Percentiles rank a stretch among this genome's conserved stretches.
Conservation (phyloP, 2,113 vertebrate species). For the Eira barbara region DNA sequence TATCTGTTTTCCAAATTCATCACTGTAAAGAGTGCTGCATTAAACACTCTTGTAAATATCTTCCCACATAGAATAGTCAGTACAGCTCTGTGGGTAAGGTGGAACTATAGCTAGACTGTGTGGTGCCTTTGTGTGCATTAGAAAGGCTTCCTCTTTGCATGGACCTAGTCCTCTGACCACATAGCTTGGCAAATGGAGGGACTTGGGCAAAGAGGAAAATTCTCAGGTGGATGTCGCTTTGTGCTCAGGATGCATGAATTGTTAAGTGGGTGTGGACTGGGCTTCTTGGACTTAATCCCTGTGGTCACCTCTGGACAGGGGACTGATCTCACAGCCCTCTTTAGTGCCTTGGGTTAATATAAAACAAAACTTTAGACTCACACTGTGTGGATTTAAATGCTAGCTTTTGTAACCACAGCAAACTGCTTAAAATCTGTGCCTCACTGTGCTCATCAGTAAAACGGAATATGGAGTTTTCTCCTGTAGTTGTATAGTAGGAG, state of each 20-base stretch:
- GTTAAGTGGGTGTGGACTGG: background rate
- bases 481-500: background rate
- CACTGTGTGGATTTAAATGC: background rate
- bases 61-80: background rate
- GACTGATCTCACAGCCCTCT: background rate
- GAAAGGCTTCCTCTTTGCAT: background rate
- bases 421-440: background rate
- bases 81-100: background rate
- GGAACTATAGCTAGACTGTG: background rate
- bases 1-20: background rate
- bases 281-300: background rate
- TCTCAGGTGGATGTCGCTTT: background rate
- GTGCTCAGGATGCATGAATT: background rate
- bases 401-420: background rate
- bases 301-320: background rate
- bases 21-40: background rate
- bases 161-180: background rate
- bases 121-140: background rate
- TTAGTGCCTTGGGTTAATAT: background rate
- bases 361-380: background rate
- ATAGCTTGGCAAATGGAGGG: background rate
- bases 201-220: background rate
- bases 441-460: constrained; percentile 22
- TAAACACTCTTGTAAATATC: background rate
- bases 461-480: background rate